A percentile compares a stretch with the other conserved stretches of the same genome.
These are phyloP conservation scores for Paramuricea clavata DNA, from an alignment of 92 coral and sea anemone species.

Conservation along the genomic window DNA sequence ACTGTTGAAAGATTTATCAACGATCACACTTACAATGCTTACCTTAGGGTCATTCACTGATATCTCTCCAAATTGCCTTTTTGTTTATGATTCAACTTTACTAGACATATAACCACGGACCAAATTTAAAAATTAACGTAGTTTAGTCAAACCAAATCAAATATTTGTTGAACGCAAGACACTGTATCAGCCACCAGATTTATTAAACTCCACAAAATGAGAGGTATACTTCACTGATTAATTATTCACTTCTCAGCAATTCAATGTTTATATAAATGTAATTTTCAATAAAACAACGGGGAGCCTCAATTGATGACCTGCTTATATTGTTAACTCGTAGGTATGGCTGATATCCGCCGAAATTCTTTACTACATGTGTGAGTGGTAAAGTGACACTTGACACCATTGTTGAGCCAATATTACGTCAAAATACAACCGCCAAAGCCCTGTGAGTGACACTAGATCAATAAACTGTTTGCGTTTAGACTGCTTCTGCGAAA, in stretches of 20 bases:
- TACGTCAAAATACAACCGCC: constrained; percentile 2
- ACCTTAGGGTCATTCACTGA: background rate
- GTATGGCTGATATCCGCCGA: background rate
- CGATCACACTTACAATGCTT: background rate
- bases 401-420: background rate
- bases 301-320: background rate
- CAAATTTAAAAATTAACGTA: background rate
- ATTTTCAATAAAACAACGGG: background rate
- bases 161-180: background rate
- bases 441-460: background rate
- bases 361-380: background rate
- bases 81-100: background rate
- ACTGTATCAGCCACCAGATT: background rate
- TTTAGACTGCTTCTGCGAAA: constrained; percentile 3
- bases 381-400: background rate
- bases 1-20: background rate
- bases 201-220: background rate
- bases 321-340: background rate
- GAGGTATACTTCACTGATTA: background rate
- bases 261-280: background rate
- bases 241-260: background rate
- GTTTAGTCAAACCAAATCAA: background rate
- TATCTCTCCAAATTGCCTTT: background rate
- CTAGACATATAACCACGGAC: background rate
- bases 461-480: background rate